phyloP scores from a whole-genome alignment of 2,113 vertebrate species.

The Monopterus albus region DNA sequence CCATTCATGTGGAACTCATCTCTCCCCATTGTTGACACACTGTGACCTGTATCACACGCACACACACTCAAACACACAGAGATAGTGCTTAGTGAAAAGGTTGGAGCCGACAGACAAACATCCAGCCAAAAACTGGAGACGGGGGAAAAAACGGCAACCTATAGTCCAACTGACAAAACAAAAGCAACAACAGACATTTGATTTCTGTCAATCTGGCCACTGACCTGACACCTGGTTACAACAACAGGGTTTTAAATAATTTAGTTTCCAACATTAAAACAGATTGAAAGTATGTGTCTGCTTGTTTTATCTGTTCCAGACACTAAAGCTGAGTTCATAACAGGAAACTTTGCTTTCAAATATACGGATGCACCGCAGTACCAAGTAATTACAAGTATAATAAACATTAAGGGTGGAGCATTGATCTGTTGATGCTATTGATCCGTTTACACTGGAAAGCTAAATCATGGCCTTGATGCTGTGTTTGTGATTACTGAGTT shows the following conservation, averaged over 20 bases:
- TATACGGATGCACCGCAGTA: background rate
- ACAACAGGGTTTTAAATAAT: background rate
- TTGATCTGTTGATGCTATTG: slow-evolving; percentile 61
- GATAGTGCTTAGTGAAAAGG: slow-evolving; percentile 36
- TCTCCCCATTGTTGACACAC: slow-evolving; percentile 76
- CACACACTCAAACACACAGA: slow-evolving; percentile 36
- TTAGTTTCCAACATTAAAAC: background rate
- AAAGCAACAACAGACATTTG: slow-evolving; percentile 28
- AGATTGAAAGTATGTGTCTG: slow-evolving; percentile 14
- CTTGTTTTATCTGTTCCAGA: background rate
- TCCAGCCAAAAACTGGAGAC: slow-evolving; percentile 36
- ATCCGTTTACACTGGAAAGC: slow-evolving; percentile 49
- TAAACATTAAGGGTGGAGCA: slow-evolving; percentile 24
- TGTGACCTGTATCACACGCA: slow-evolving; percentile 68
- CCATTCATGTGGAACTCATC: slow-evolving; percentile 77
- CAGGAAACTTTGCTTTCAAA: slow-evolving; percentile 15
- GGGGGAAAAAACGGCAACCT: slow-evolving; percentile 30
- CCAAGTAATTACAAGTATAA: slow-evolving; percentile 28
- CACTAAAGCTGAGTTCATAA: background rate
- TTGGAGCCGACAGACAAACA: slow-evolving; percentile 30
- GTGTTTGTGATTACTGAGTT: slow-evolving; percentile 8
- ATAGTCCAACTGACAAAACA: slow-evolving; percentile 30
- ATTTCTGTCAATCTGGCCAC: slow-evolving; percentile 13
- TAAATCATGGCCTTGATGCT: slow-evolving; percentile 37
- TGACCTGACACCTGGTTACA: background rate